phyloP scores from a whole-genome alignment of 2,888 invertebrate species.

The Limnephilus rhombicus region DNA sequence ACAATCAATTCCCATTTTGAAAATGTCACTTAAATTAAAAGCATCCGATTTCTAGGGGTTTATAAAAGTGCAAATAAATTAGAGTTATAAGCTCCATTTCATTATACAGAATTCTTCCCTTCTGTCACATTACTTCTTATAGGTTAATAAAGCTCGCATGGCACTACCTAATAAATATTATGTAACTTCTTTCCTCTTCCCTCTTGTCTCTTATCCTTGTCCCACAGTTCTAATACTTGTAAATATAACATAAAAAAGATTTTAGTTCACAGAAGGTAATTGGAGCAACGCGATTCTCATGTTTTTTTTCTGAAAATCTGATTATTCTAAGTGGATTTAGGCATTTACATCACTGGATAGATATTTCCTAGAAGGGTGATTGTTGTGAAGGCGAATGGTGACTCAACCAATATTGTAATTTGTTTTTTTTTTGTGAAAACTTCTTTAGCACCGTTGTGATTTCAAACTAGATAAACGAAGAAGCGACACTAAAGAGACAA shows the following conservation, averaged over 20 bases:
- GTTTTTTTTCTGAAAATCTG: not conserved
- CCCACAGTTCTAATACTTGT: not conserved
- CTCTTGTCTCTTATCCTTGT: not conserved
- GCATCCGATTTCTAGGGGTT: too few relatives aligned
- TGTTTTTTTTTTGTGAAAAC: too few relatives aligned
- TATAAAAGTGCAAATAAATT: not conserved
- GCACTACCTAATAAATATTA: not conserved
- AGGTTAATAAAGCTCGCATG: not conserved
- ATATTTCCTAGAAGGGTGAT: too few relatives aligned
- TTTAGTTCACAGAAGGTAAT: not conserved
- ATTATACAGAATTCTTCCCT: not conserved
- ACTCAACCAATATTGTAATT: too few relatives aligned
- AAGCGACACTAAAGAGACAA: too few relatives aligned
- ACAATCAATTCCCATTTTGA: too few relatives aligned
- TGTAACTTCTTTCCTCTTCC: not conserved
- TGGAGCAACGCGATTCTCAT: not conserved
- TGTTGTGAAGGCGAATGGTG: too few relatives aligned
- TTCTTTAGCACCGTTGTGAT: too few relatives aligned
- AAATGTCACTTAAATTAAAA: too few relatives aligned
- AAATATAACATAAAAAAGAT: not conserved
- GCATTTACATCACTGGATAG: not conserved
- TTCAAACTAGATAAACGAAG: too few relatives aligned
- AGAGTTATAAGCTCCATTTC: not conserved
- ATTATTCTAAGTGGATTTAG: constrained; percentile 17
- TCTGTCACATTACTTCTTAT: not conserved